A percentile compares a stretch with the other conserved stretches of the same genome.
Evolutionary conservation across 2,797 vertebrate genomes (phyloP).

Genomic region (Melanotaenia maccullochi): DNA sequence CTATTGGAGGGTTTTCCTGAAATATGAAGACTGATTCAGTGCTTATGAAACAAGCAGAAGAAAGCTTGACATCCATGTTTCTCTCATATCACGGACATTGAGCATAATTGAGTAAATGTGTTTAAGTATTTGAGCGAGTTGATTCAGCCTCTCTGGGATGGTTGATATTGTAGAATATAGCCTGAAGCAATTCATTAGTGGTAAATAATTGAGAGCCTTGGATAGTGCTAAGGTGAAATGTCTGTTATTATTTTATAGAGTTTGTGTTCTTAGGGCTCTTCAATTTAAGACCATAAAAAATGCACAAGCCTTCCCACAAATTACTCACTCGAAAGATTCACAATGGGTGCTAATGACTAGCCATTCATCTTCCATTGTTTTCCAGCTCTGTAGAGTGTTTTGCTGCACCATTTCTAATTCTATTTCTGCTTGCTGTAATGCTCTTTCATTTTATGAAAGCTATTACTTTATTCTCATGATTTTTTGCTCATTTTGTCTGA

Average conservation of each 20-base stretch:
- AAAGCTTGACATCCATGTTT: slow-evolving; percentile 47
- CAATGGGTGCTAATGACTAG: slow-evolving; percentile 72
- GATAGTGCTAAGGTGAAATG: slow-evolving; percentile 80
- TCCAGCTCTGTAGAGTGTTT: slow-evolving; percentile 52
- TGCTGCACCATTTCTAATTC: slow-evolving; percentile 48
- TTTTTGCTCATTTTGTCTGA: slow-evolving; percentile 38
- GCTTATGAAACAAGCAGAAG: slow-evolving; percentile 22
- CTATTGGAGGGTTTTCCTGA: slow-evolving; percentile 17
- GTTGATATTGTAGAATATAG: slow-evolving; percentile 77
- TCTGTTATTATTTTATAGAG: slow-evolving; percentile 82
- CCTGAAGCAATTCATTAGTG: slow-evolving; percentile 79
- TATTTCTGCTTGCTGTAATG: slow-evolving; percentile 42
- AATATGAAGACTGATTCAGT: slow-evolving; percentile 31
- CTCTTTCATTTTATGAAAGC: slow-evolving; percentile 37
- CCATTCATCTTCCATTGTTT: slow-evolving; percentile 70
- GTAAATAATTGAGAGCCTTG: slow-evolving; percentile 81
- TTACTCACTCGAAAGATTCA: slow-evolving; percentile 73
- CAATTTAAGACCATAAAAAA: slow-evolving; percentile 82
- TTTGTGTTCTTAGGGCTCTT: slow-evolving; percentile 79
- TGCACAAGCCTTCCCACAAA: slow-evolving; percentile 73
- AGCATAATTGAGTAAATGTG: slow-evolving; percentile 78
- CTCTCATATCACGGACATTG: slow-evolving; percentile 57
- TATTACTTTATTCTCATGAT: slow-evolving; percentile 37
- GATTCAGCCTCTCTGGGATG: slow-evolving; percentile 75
- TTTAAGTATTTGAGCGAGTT: slow-evolving; percentile 76